Base-by-base conservation (phyloP, 2,113 vertebrate genomes). In the Spea bombifrons region DNA sequence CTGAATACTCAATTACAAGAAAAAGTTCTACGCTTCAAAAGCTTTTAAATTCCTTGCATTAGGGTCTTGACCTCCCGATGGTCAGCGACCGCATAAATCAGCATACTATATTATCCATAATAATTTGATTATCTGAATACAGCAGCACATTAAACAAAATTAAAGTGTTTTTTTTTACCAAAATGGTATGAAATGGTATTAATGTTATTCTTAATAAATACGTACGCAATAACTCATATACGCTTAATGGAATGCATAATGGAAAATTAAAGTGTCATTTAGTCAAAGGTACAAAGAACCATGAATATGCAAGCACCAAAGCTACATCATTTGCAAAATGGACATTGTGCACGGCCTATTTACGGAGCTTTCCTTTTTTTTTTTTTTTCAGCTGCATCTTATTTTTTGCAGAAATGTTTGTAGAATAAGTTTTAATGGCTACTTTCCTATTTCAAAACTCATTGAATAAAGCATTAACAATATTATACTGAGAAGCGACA, bases 121-220 rank as follows among this genome's bases (percentile, higher is more conserved):
- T 89, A 89, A 88, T 86, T 89, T 88, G 88, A 87, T 86, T 87
- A 88, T 86, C 87, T 87, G 87, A 87, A 83, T 83, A 86, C 85
- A 82, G 88, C 88, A 89, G 88, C 84, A 88, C 89, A 90, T 89
- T 90, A 89, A 84, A 88, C 85, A 88, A 88, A 90, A 88, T 87
- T 87, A 87, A 86, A 87, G 88, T 90, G n/a, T 89, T 87, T 88
- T 90, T 30, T 89, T 87, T 88, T 88, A 89, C 88, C 87, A 88
- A 85, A 83, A 88, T 75, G 84, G 86, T 88, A 87, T 89, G 88
- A 86, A 84, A 86, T 89, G 89, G 88, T 87, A 88, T 88, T 89
- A 88, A 89, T 89, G 85, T 88, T 88, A 83, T 85, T 84, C 87
- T 89, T 88, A 78, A 83, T 89, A 89, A 89, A 89, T 89, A 89